Percentiles rank a stretch among this genome's conserved stretches.
Evolutionary conservation across 1,140 invertebrate genomes (phyloP).

Genomic region (Drusus annulatus): DNA sequence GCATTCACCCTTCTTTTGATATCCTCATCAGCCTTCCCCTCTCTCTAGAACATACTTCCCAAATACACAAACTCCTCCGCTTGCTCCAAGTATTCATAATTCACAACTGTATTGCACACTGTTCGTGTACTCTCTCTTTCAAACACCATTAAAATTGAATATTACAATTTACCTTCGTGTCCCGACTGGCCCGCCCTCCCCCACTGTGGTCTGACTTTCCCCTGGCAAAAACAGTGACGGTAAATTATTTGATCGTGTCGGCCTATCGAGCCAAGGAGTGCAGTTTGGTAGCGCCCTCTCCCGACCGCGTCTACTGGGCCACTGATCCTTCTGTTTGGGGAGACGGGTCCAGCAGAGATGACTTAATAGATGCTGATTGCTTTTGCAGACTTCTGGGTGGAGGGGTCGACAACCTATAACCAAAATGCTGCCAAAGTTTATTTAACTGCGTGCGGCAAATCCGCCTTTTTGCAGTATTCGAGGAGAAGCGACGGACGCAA

Average conservation of each 20-base stretch:
- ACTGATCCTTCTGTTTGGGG: not conserved
- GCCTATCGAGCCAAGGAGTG: not conserved
- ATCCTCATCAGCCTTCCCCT: too few species aligned
- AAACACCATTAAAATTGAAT: too few species aligned
- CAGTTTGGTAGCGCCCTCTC: not conserved
- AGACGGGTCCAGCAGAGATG: not conserved
- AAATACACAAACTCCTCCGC: too few species aligned
- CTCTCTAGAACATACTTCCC: too few species aligned
- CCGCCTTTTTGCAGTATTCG: too few species aligned
- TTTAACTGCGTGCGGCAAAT: too few species aligned
- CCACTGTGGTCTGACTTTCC: not conserved
- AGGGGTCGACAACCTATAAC: not conserved
- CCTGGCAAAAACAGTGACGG: not conserved
- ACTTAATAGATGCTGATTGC: not conserved
- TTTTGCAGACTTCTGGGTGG: not conserved
- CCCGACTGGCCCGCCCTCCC: not conserved
- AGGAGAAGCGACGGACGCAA: too few species aligned
- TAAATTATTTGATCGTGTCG: not conserved
- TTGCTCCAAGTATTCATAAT: too few species aligned
- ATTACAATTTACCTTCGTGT: not conserved
- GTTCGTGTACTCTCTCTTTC: too few species aligned
- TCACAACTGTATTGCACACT: too few species aligned
- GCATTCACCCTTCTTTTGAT: too few species aligned
- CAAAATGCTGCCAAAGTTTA: too few species aligned
- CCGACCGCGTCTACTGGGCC: conserved; percentile 26